Percentiles rank a stretch among this genome's conserved stretches.
Conservation (phyloP, 2,888 invertebrate genomes). For the Cordilura impudica region DNA sequence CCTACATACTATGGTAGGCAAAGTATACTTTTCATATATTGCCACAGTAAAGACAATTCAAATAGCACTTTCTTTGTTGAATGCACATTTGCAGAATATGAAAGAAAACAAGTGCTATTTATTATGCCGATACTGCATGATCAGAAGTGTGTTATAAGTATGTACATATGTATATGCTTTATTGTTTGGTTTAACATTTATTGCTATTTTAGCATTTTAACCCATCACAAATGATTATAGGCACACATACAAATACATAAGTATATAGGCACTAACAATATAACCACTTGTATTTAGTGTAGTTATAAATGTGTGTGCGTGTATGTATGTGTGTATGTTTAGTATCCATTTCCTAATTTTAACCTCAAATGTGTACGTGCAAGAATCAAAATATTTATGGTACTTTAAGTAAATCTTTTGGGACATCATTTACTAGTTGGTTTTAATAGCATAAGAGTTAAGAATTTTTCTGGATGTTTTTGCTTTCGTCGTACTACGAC, state of each 20-base stretch:
- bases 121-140: too few species aligned
- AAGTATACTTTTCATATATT: too few species aligned
- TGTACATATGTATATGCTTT: conserved; percentile 14
- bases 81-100: too few species aligned
- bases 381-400: conserved; percentile 51
- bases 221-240: conserved; percentile 32
- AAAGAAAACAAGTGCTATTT: too few species aligned
- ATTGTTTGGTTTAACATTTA: conserved; percentile 50
- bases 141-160: background rate
- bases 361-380: conserved; percentile 48
- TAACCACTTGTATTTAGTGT: background rate
- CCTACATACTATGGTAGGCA: too few species aligned
- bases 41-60: too few species aligned
- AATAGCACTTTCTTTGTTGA: too few species aligned
- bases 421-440: conserved; percentile 58
- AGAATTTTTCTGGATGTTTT: background rate
- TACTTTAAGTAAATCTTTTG: conserved; percentile 57
- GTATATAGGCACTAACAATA: too few species aligned
- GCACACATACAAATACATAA: background rate
- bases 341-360: conserved; percentile 31
- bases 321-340: background rate
- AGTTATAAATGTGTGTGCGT: background rate
- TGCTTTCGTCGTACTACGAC: conserved; percentile 7
- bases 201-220: conserved; percentile 48
- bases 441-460: conserved; percentile 40